Percentiles rank a stretch among this genome's conserved stretches.
phyloP scores from a whole-genome alignment of 2,797 vertebrate species.

The Gadopsis marmoratus region DNA sequence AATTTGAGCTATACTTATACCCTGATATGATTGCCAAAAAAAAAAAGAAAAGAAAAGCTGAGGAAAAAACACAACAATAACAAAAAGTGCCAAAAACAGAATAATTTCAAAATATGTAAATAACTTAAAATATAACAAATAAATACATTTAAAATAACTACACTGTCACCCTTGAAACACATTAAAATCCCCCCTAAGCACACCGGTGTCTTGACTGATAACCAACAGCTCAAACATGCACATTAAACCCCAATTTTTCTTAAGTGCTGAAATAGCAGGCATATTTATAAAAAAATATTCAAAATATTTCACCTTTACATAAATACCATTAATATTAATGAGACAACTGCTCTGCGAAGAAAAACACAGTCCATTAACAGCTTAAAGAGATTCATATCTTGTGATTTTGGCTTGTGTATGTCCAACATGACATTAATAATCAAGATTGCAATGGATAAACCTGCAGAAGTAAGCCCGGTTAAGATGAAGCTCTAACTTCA shows the following conservation, averaged over 20 bases:
- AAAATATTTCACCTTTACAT: slow-evolving; percentile 57
- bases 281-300: slow-evolving; percentile 47
- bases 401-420: slow-evolving; percentile 41
- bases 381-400: not conserved
- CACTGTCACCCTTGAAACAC: slow-evolving; percentile 41
- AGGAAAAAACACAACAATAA: slow-evolving; percentile 38
- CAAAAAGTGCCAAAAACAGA: slow-evolving; percentile 75
- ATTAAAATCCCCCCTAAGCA: slow-evolving; percentile 38
- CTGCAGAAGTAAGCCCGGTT: slow-evolving; percentile 12
- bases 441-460: slow-evolving; percentile 11
- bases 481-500: slow-evolving; percentile 5
- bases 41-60: slow-evolving; percentile 19
- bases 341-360: slow-evolving; percentile 39
- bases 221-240: slow-evolving; percentile 11
- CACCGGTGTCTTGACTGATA: slow-evolving; percentile 21
- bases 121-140: slow-evolving; percentile 77
- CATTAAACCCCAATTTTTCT: slow-evolving; percentile 32
- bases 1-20: slow-evolving; percentile 34
- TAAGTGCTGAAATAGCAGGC: slow-evolving; percentile 74
- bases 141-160: slow-evolving; percentile 71
- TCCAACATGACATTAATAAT: slow-evolving; percentile 22
- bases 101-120: slow-evolving; percentile 71
- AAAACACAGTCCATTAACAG: slow-evolving; percentile 21
- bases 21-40: slow-evolving; percentile 77
- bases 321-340: slow-evolving; percentile 46